Evolutionary conservation across 2,888 invertebrate species (phyloP).

Genomic region (Muschampia plurimacula): DNA sequence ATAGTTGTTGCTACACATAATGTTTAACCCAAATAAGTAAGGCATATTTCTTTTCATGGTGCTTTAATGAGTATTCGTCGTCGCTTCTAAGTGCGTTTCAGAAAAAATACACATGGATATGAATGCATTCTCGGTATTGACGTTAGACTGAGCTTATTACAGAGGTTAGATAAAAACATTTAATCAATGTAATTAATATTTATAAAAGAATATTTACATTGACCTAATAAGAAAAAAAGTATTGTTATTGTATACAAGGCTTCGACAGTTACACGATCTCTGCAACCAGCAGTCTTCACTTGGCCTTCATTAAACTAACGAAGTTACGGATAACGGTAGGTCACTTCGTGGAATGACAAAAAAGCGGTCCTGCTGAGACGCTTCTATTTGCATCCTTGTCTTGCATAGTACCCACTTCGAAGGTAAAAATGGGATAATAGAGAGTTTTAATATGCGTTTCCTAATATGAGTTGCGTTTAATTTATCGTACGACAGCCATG

Average conservation of each 20-base stretch:
- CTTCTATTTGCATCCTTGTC: slow-evolving; percentile 70
- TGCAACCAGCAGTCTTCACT: slow-evolving; percentile 50
- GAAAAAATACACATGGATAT: slow-evolving; percentile 13
- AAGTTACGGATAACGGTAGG: slow-evolving; percentile 77
- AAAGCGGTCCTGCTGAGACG: slow-evolving; percentile 72
- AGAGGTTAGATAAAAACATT: background rate
- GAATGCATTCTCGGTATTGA: slow-evolving; percentile 13
- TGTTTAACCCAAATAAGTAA: slow-evolving; percentile 83
- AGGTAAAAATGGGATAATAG: slow-evolving; percentile 69
- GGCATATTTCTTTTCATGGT: slow-evolving; percentile 72
- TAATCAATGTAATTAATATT: background rate
- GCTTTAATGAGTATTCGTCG: slow-evolving; percentile 56
- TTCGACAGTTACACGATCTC: slow-evolving; percentile 4
- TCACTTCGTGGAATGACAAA: slow-evolving; percentile 75
- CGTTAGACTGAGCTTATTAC: background rate
- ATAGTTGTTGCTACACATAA: slow-evolving; percentile 76
- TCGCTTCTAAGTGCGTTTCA: slow-evolving; percentile 40
- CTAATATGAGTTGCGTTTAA: slow-evolving; percentile 80
- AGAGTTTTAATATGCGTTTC: slow-evolving; percentile 70
- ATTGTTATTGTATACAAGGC: background rate
- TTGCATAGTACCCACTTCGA: slow-evolving; percentile 54
- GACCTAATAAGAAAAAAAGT: slow-evolving; percentile 13
- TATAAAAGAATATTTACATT: background rate
- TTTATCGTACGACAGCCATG: slow-evolving; percentile 83
- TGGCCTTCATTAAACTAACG: slow-evolving; percentile 71